phyloP scores from a whole-genome alignment of 2,888 invertebrate species.

The Polylopha cassiicola region DNA sequence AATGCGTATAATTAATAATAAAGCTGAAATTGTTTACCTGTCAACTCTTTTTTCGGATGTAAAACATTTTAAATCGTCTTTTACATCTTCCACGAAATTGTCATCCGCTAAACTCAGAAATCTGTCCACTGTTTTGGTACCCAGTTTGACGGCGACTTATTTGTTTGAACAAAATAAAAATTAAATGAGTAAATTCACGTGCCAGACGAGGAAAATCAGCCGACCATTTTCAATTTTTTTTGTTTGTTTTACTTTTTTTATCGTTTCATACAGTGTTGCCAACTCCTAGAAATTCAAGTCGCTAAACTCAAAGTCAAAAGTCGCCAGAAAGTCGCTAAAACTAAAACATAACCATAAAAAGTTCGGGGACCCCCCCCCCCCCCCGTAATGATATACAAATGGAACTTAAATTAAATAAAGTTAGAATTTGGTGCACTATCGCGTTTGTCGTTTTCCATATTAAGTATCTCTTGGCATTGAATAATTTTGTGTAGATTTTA shows the following conservation, averaged over 20 bases:
- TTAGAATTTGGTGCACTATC: no score
- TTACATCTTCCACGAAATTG: constrained; percentile 71
- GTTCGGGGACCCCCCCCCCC: no score
- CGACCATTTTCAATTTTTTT: constrained; percentile 42
- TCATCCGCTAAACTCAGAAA: constrained; percentile 69
- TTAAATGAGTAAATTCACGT: constrained; percentile 48
- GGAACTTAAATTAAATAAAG: no score
- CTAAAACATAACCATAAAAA: no score
- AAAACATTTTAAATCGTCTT: constrained; percentile 72
- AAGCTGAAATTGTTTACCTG: constrained; percentile 68
- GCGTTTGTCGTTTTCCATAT: no score
- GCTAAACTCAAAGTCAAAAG: no score
- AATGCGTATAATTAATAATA: constrained; percentile 29
- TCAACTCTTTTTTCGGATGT: constrained; percentile 64
- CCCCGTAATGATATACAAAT: no score
- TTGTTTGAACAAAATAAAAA: constrained; percentile 40
- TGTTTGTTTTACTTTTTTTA: constrained; percentile 19
- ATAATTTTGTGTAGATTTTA: no score
- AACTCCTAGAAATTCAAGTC: no score
- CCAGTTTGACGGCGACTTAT: constrained; percentile 64
- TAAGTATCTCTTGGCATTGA: no score
- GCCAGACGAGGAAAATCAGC: constrained; percentile 54
- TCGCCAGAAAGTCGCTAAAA: no score
- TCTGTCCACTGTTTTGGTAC: constrained; percentile 73
- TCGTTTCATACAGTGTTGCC: no score